Conservation (phyloP, 2,113 vertebrate genomes). For the Pedionomus torquatus region DNA sequence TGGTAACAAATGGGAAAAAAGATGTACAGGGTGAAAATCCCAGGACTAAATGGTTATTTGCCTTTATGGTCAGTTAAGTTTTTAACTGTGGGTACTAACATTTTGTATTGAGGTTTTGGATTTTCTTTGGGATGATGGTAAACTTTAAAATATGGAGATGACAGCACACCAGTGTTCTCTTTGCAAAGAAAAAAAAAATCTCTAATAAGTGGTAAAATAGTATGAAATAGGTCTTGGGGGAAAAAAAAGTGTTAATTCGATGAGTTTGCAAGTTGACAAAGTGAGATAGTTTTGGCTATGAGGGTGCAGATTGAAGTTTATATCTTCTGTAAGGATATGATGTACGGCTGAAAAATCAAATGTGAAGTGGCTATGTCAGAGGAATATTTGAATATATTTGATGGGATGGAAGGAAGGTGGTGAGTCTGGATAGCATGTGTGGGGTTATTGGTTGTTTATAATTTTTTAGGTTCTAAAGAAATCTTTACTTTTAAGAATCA, state of each 20-base stretch:
- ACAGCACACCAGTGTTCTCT: neutral
- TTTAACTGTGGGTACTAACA: neutral
- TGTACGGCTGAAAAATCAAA: neutral
- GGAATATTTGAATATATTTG: neutral
- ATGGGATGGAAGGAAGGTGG: neutral
- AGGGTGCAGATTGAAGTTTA: neutral
- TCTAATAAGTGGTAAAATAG: neutral
- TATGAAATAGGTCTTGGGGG: neutral
- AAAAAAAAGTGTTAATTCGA: neutral
- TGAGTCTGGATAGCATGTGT: neutral
- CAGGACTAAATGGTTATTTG: neutral
- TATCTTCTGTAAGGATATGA: neutral
- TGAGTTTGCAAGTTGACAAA: neutral
- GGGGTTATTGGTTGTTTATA: neutral
- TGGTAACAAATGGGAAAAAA: neutral
- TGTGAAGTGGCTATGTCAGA: neutral
- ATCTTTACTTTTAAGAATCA: neutral
- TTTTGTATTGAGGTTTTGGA: neutral
- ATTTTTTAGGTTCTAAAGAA: neutral
- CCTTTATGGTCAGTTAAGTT: neutral
- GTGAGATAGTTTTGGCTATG: neutral
- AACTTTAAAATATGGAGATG: neutral
- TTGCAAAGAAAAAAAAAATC: neutral
- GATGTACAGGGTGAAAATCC: neutral
- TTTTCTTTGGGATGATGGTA: neutral